Conservation (phyloP, 2,797 vertebrate genomes). For the Ataeniobius toweri region DNA sequence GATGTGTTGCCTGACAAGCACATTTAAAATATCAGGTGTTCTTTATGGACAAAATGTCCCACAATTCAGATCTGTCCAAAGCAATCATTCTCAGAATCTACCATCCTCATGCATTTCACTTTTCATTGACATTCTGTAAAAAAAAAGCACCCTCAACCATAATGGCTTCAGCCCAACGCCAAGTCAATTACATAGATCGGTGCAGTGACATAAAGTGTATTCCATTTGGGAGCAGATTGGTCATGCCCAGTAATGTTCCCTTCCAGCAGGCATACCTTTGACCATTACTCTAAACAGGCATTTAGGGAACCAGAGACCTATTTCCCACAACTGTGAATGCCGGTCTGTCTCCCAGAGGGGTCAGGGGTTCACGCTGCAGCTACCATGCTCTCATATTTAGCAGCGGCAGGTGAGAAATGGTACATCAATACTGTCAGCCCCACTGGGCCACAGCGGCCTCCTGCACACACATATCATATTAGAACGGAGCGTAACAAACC, state of each 20-base stretch:
- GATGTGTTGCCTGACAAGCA: conserved; percentile 14
- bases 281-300: conserved; percentile 75
- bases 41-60: conserved; percentile 43
- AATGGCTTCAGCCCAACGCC: conserved; percentile 62
- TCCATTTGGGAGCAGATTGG: conserved; percentile 77
- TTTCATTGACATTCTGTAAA: conserved; percentile 52
- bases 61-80: conserved; percentile 53
- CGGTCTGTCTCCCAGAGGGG: conserved; percentile 61
- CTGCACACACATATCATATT: conserved; percentile 56
- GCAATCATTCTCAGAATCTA: conserved; percentile 62
- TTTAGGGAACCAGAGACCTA: conserved; percentile 64
- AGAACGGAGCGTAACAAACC: conserved; percentile 35
- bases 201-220: conserved; percentile 75
- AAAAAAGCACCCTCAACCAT: conserved; percentile 49
- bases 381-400: conserved; percentile 64
- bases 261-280: conserved; percentile 64
- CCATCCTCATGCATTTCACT: conserved; percentile 44
- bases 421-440: conserved; percentile 61
- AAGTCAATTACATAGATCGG: conserved; percentile 76
- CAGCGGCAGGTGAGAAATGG: conserved; percentile 66
- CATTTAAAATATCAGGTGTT: conserved; percentile 33
- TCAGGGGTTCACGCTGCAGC: conserved; percentile 65
- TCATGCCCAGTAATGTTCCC: conserved; percentile 75
- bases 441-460: conserved; percentile 42
- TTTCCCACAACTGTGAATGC: conserved; percentile 63